Percentiles rank a stretch among this genome's conserved stretches.
Evolutionary conservation across 1,140 invertebrate genomes (phyloP).

Genomic region (Anagrus nilaparvatae): DNA sequence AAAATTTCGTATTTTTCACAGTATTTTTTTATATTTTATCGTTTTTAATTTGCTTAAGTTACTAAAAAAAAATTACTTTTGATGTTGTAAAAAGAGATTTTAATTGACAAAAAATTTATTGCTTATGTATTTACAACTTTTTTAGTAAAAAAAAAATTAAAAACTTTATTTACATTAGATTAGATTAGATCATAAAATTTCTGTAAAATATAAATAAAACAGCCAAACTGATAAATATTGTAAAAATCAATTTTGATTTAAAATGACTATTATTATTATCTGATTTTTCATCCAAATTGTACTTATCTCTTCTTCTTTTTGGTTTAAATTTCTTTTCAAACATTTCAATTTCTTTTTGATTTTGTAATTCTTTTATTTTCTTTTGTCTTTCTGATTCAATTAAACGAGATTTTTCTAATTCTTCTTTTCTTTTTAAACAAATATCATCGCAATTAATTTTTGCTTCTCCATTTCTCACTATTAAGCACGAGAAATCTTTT

Average conservation of each 20-base stretch:
- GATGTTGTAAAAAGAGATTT: too few relatives aligned
- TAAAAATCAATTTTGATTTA: slow-evolving; percentile 3
- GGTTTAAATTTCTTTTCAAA: slow-evolving; percentile 61
- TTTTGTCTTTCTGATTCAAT: slow-evolving; percentile 44
- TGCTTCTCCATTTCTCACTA: slow-evolving; percentile 43
- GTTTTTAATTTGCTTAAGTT: neutral
- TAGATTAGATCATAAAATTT: too few relatives aligned
- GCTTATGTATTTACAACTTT: neutral
- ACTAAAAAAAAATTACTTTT: too few relatives aligned
- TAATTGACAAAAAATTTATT: neutral
- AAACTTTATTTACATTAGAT: too few relatives aligned
- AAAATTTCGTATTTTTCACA: neutral
- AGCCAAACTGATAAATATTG: neutral
- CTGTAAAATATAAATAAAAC: too few relatives aligned
- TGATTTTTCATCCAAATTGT: neutral
- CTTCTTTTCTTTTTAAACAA: slow-evolving; percentile 48
- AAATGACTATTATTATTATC: slow-evolving; percentile 2
- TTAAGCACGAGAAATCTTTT: slow-evolving; percentile 63
- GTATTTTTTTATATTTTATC: neutral
- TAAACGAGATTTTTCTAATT: slow-evolving; percentile 41
- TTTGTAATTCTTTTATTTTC: slow-evolving; percentile 52
- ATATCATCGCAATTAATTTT: slow-evolving; percentile 50
- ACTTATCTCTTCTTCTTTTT: slow-evolving; percentile 45
- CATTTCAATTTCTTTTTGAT: slow-evolving; percentile 57
- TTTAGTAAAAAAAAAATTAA: slow-evolving; percentile 1